phyloP scores from a whole-genome alignment of 64 coral and sea anemone species.

The Dendronephthya gigantea region DNA sequence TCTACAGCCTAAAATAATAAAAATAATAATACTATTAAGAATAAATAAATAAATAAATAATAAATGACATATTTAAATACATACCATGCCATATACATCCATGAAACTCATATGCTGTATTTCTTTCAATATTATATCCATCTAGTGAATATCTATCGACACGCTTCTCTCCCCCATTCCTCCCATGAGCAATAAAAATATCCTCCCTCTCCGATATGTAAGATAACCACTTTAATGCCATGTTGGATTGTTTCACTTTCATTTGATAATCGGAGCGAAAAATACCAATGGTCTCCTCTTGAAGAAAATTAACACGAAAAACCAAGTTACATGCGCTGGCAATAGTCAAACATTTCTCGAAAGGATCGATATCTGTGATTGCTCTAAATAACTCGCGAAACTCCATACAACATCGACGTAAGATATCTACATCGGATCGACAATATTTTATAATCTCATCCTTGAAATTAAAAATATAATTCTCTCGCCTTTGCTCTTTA shows the following conservation, averaged over 20 bases:
- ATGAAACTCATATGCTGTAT: background rate
- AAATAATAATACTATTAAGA: too few relatives aligned
- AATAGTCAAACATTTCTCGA: background rate
- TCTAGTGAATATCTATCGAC: background rate
- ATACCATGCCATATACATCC: constrained; percentile 13
- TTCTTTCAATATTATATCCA: background rate
- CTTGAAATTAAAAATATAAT: background rate
- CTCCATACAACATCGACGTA: background rate
- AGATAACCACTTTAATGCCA: background rate
- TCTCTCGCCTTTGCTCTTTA: background rate
- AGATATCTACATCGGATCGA: background rate
- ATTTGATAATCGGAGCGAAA: background rate
- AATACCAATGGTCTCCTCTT: background rate
- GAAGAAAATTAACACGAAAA: background rate
- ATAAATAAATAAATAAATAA: too few relatives aligned
- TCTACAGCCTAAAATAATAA: background rate
- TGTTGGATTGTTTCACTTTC: background rate
- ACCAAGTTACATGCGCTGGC: background rate
- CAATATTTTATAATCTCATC: background rate
- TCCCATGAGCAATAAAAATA: background rate
- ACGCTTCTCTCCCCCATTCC: background rate
- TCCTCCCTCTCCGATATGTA: background rate
- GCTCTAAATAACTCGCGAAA: background rate
- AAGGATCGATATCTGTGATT: background rate
- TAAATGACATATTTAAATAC: background rate